These are phyloP conservation scores for Drosophila pegasa DNA, from an alignment of 2,888 invertebrate species.

Conservation along the genomic window DNA sequence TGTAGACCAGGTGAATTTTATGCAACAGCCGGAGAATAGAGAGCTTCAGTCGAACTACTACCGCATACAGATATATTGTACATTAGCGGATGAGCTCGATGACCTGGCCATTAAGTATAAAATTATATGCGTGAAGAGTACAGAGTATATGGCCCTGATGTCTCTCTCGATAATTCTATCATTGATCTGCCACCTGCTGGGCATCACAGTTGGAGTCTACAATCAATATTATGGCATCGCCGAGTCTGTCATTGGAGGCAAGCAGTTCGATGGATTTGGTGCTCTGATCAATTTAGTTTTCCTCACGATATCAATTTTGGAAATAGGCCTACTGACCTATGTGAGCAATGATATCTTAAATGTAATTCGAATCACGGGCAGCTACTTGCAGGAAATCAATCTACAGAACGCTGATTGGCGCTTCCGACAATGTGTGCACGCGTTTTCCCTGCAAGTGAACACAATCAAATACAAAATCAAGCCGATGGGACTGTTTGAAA, in stretches of 20 bases:
- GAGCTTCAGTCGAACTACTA: conserved; percentile 70
- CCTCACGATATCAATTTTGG: conserved; percentile 74
- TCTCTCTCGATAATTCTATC: conserved; percentile 74
- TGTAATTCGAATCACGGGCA: conserved; percentile 67
- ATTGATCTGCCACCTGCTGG: conserved; percentile 79
- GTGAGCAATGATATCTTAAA: conserved; percentile 60
- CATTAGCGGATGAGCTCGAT: conserved; percentile 81
- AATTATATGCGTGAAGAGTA: conserved; percentile 54
- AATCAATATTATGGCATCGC: conserved; percentile 78
- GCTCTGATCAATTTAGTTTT: conserved; percentile 78
- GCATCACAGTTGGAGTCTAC: conserved; percentile 80
- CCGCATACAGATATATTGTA: conserved; percentile 80
- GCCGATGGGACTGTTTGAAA: conserved; percentile 77
- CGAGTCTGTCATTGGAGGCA: conserved; percentile 71
- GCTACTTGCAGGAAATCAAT: conserved; percentile 72
- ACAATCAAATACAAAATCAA: conserved; percentile 72
- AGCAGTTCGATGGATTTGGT: conserved; percentile 74
- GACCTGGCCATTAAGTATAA: conserved; percentile 65
- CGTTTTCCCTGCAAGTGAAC: conserved; percentile 73
- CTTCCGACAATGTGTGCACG: conserved; percentile 73
- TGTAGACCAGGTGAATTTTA: conserved; percentile 66
- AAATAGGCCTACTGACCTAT: conserved; percentile 70
- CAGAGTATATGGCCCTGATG: conserved; percentile 60
- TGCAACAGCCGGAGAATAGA: conserved; percentile 65
- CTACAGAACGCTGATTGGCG: conserved; percentile 74